Conservation (phyloP, 2,113 vertebrate genomes). For the Paraplagusia blochii region DNA sequence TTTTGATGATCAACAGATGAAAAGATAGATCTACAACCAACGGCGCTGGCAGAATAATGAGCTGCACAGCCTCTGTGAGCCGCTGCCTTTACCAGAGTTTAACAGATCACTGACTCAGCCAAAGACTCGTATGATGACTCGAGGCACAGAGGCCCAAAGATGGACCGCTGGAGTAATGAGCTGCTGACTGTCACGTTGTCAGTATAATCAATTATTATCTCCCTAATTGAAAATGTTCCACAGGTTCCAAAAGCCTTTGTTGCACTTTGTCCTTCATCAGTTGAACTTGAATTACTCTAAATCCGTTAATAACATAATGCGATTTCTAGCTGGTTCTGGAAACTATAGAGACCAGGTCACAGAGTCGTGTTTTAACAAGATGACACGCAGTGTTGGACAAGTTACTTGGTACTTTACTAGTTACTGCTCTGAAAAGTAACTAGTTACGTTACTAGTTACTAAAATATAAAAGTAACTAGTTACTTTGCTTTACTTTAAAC, state of each 20-base stretch:
- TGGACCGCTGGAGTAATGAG: constrained; percentile 8
- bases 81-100: constrained; percentile 7
- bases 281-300: constrained; percentile 8
- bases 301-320: constrained; percentile 27
- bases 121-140: constrained; percentile 10
- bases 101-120: constrained; percentile 16
- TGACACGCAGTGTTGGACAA: too few species aligned
- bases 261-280: constrained; percentile 17
- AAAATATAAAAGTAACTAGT: too few species aligned
- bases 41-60: constrained; percentile 30
- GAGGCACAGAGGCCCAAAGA: not conserved
- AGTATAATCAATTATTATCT: constrained; percentile 21
- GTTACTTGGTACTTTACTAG: too few species aligned
- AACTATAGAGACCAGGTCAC: constrained; percentile 1
- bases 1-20: constrained; percentile 14
- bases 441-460: too few species aligned
- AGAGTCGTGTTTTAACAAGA: constrained; percentile 21
- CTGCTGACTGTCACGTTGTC: constrained; percentile 4
- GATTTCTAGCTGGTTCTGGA: constrained; percentile 20
- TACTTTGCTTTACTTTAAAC: too few species aligned
- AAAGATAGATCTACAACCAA: constrained; percentile 26
- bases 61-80: constrained; percentile 18
- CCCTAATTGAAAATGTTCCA: constrained; percentile 17
- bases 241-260: constrained; percentile 6
- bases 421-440: too few species aligned